Base-by-base conservation (phyloP, 2,888 invertebrate genomes). In the Ecliptopera silaceata region DNA sequence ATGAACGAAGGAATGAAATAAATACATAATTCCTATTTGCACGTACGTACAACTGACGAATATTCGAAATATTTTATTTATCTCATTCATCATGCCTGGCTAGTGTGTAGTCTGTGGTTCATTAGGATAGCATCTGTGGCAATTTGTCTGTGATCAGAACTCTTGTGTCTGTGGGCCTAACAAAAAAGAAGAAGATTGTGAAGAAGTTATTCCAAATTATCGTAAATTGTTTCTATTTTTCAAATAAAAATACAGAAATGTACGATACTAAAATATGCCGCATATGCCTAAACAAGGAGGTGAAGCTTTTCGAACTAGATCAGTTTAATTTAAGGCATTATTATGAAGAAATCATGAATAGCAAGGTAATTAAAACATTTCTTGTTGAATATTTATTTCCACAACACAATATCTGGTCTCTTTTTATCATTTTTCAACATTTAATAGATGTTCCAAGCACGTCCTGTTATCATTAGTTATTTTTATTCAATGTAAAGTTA, bases 291-390 rank as follows among this genome's bases (percentile, higher is more conserved):
- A 68, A 66, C 20, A 76, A 73, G 13, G 77, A 79, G 45, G 72
- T 70, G 8, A 82, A 80, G 70, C 63, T 81, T 56, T 82, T 74
- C 53, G 68, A 75, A 42, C 70, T 75, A 55, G 69, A 77, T 52
- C 68, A 64, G 49, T 79, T 68, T 67, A 68, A 74, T 62, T 65
- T 82, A 26, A 78, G 74, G 63, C 65, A 67, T 52, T 78, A 71
- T 59, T 82, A 82, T 59, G 82, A 82, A 63, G 71, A 82, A 70
- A 69, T 82, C 64, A 76, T 75, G 66, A 71, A 72, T 34, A 60
- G 67, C 59, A 81, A 79, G 72, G 84, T 82, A 67, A 79, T 75
- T 69, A 51, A 54, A 36, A 38, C 61, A 36, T 47, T 46, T 48
- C 39, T 43, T 53, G 34, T 45, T 34, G 34, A 31, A 22, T 26